Evolutionary conservation across 2,113 vertebrate species (phyloP), one percentile per base, ranked within the genome.

Genomic region (Macquaria ambigua): DNA sequence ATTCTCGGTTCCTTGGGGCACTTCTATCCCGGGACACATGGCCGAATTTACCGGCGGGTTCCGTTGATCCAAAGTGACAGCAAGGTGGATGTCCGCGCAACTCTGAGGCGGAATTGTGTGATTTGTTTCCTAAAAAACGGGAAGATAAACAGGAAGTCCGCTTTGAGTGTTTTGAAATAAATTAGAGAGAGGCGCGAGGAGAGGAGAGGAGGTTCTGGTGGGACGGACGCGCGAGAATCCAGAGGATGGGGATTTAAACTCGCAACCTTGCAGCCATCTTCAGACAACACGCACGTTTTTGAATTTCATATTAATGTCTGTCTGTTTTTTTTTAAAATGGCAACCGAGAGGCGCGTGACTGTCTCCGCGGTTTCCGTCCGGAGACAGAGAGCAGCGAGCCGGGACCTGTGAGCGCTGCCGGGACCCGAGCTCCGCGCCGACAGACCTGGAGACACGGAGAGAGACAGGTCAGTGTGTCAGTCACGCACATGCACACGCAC

Each of bases 391-490:
- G 43, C 11, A 28, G 23, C 23, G 53, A 78, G 28, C 61, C 66
- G 52, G 72, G 70, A 53, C 31, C 61, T 4, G 50, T 15, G 77
- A 72, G 58, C 63, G 1, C 68, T 12, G 5, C 56, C 41, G 41
- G 82, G 56, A 64, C 68, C 18, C 25, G 52, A 59, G 66, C 71
- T 68, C 18, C 16, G 61, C 6, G 53, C 48, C 41, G 14, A 72
- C 73, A 25, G 55, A 72, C 48, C 50, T 16, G 71, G 41, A 58
- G 55, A 16, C 31, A 34, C 31, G 31, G 64, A 31, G 37, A 3
- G 11, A 46, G 43, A 46, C 43, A 46, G 87, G 87, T 89, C 87
- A 89, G 87, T 89, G 83, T 71, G 58, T 52, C 87, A 67, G 3
- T 16, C 79, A 41, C 39, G 0, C 71, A 1, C 79, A 0, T 23